Conservation (phyloP, 2,888 invertebrate genomes). For the Trypoxylon attenuatum region DNA sequence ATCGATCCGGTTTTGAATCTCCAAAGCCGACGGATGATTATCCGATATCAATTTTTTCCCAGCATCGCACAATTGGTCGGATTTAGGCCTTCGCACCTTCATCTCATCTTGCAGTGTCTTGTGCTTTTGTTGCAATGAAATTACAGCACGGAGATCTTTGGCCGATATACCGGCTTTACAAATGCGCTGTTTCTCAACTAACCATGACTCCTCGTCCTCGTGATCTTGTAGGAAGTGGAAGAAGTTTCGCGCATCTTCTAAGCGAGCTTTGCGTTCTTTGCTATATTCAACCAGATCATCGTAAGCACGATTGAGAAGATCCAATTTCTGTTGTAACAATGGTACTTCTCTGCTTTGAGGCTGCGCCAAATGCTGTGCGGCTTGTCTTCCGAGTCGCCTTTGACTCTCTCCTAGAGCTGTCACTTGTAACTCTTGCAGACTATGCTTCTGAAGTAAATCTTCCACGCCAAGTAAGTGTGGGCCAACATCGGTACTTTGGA, state of each 20-base stretch:
- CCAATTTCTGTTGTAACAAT: slow-evolving; percentile 83
- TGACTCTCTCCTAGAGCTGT: slow-evolving; percentile 92
- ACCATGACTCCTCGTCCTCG: slow-evolving; percentile 98
- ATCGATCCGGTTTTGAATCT: slow-evolving; percentile 87
- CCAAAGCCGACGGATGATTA: slow-evolving; percentile 87
- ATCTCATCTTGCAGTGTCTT: slow-evolving; percentile 93
- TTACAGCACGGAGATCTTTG: slow-evolving; percentile 93
- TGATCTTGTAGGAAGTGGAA: slow-evolving; percentile 97
- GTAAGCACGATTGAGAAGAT: slow-evolving; percentile 86
- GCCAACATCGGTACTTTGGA: slow-evolving; percentile 91
- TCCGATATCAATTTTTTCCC: slow-evolving; percentile 87
- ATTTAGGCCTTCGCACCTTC: slow-evolving; percentile 84
- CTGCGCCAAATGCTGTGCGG: slow-evolving; percentile 65
- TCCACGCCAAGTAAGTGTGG: slow-evolving; percentile 96
- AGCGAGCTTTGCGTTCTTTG: slow-evolving; percentile 85
- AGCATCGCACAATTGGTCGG: slow-evolving; percentile 81
- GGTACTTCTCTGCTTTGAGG: slow-evolving; percentile 71
- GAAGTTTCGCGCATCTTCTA: slow-evolving; percentile 95
- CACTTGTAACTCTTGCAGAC: slow-evolving; percentile 88
- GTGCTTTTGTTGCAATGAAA: slow-evolving; percentile 93
- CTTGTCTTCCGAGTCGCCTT: slow-evolving; percentile 84
- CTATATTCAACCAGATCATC: slow-evolving; percentile 84
- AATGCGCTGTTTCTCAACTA: slow-evolving; percentile 94
- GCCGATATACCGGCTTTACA: slow-evolving; percentile 95
- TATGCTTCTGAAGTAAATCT: slow-evolving; percentile 95